A percentile compares a stretch with the other conserved stretches of the same genome.
These are phyloP conservation scores for Sus cebifrons DNA, from an alignment of 2,797 vertebrate genomes.

Conservation along the genomic window DNA sequence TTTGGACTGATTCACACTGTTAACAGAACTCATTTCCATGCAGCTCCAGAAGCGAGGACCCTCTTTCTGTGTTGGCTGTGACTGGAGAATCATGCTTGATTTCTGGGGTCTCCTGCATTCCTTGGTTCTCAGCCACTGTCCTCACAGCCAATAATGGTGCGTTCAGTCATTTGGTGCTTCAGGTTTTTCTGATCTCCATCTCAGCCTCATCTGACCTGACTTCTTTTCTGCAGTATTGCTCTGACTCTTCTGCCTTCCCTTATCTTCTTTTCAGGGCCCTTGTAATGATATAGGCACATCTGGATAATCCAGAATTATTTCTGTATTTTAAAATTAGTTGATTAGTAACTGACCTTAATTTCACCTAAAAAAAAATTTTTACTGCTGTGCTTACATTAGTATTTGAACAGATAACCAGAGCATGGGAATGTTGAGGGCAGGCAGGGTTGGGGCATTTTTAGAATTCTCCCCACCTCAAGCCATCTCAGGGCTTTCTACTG, in stretches of 20 bases:
- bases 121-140: background rate
- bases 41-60: no score
- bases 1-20: background rate
- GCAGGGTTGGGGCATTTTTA: background rate
- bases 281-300: background rate
- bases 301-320: background rate
- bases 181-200: background rate
- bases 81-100: background rate
- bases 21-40: background rate
- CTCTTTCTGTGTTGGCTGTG: background rate
- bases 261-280: background rate
- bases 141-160: background rate
- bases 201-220: background rate
- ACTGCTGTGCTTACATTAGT: background rate
- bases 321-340: background rate
- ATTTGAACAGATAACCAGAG: background rate
- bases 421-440: background rate
- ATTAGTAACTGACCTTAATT: slow-evolving; percentile 7
- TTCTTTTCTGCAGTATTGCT: background rate
- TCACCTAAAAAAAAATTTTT: background rate
- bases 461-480: background rate
- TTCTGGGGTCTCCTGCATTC: background rate
- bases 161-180: background rate
- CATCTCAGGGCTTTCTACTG: background rate
- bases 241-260: background rate